Base-by-base conservation (phyloP, 2,888 invertebrate genomes). In the Cerastis rubricosa region DNA sequence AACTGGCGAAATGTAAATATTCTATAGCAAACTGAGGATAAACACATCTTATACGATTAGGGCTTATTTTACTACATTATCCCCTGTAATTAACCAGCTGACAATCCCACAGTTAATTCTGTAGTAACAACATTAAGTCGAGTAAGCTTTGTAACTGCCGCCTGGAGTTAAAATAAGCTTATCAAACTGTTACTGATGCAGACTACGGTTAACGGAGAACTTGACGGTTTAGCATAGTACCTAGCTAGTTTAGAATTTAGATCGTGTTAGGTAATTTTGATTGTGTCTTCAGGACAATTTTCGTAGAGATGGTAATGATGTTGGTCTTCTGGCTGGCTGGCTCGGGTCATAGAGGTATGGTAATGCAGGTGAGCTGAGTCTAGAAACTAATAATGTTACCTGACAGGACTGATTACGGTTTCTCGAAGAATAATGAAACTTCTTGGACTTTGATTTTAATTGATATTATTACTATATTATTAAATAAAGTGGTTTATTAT, bases 171-270 rank as follows among this genome's bases (percentile, higher is more conserved):
- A 85, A 85, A 81, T 85, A 71, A 82, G 83, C 77, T 85, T 85
- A 82, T 76, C 67, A 82, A 85, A 76, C 76, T 82, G 83, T 85
- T 82, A 85, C 85, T 35, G 73, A 84, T 72, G 85, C 84, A 72
- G 70, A 25, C 79, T 68, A 43, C 64, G 63, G 81, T 66, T 80
- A 61, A 49, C 65, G 61, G 19, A 66, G 72, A 80, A 80, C 72
- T 80, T 80, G 73, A 71, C 19, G 29, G 80, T 61, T 84, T 78
- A 84, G 47, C 72, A 49, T 68, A 80, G 64, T 29, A 78, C 25
- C 35, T 17, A 47, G 78, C 14, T 7, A 78, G 68, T 65, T 78
- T 49, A 51, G 61, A 77, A 22, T 59, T 54, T 65, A 79, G 71
- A 45, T 65, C 45, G 43, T 49, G 57, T 25, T 65, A 3, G 57